Conservation (phyloP, 2,888 invertebrate species). For the Leptinotarsa peninsularis region DNA sequence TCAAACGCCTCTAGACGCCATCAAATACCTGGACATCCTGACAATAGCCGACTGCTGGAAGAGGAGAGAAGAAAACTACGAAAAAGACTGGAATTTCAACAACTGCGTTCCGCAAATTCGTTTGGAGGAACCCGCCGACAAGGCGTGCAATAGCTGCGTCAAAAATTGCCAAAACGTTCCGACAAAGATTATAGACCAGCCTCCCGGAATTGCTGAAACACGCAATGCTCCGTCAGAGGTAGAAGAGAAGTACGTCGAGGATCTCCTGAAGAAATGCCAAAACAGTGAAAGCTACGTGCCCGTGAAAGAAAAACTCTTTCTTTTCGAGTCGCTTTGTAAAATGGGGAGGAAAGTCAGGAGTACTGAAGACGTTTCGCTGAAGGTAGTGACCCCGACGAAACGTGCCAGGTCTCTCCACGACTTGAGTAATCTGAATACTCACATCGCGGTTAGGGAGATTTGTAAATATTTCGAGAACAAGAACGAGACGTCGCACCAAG, state of each 20-base stretch:
- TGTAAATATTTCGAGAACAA: conserved; percentile 78
- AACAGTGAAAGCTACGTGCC: conserved; percentile 76
- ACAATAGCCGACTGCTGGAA: conserved; percentile 68
- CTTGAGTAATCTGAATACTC: conserved; percentile 67
- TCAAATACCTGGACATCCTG: conserved; percentile 79
- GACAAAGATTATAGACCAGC: background rate
- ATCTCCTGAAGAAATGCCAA: conserved; percentile 69
- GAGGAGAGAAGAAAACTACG: conserved; percentile 42
- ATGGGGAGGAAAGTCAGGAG: conserved; percentile 73
- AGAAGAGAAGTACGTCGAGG: conserved; percentile 66
- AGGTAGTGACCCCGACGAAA: conserved; percentile 65
- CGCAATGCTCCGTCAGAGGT: conserved; percentile 29
- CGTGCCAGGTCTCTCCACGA: conserved; percentile 78
- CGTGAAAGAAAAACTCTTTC: conserved; percentile 76
- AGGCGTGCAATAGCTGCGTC: conserved; percentile 37
- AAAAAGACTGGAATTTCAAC: conserved; percentile 60
- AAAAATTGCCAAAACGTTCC: conserved; percentile 25
- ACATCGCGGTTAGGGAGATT: conserved; percentile 72
- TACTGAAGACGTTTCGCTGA: conserved; percentile 72
- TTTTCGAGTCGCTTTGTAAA: conserved; percentile 78
- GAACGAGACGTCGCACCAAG: conserved; percentile 48
- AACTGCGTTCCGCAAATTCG: conserved; percentile 20
- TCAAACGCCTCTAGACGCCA: conserved; percentile 79
- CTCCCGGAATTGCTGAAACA: conserved; percentile 5
- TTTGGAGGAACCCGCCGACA: conserved; percentile 11